A percentile compares a stretch with the other conserved stretches of the same genome.
These are phyloP conservation scores for Cactoblastis cactorum DNA, from an alignment of 2,888 invertebrate genomes.

Conservation along the genomic window DNA sequence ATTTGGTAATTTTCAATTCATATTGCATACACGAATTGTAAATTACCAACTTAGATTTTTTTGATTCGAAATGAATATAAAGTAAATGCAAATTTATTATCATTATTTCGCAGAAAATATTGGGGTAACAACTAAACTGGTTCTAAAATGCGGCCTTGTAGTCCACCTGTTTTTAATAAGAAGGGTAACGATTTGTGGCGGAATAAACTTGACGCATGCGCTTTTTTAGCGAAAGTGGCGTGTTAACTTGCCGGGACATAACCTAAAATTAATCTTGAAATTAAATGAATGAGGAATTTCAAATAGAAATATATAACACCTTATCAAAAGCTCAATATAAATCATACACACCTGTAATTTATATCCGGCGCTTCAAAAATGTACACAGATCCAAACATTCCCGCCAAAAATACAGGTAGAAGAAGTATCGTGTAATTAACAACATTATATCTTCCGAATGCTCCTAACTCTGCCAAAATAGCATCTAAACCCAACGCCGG, in stretches of 20 bases:
- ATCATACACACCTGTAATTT: conserved; percentile 51
- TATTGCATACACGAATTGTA: too few species aligned
- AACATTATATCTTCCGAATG: conserved; percentile 64
- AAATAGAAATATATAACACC: not conserved
- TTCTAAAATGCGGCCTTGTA: not conserved
- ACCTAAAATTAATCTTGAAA: conserved; percentile 1
- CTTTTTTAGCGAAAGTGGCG: conserved; percentile 25
- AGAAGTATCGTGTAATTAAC: conserved; percentile 62
- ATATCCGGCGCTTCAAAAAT: conserved; percentile 68
- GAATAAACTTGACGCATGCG: conserved; percentile 38
- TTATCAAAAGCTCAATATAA: not conserved
- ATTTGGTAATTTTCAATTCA: too few species aligned
- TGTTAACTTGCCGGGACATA: conserved; percentile 19
- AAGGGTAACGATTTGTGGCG: conserved; percentile 16
- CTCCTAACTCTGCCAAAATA: conserved; percentile 55
- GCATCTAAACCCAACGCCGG: conserved; percentile 47
- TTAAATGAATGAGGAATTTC: not conserved
- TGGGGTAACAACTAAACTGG: too few species aligned
- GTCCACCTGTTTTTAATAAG: not conserved
- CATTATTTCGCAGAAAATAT: not conserved
- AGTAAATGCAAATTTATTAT: not conserved
- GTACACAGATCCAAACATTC: conserved; percentile 64
- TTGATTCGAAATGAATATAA: not conserved
- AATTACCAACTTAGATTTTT: too few species aligned
- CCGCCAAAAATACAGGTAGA: conserved; percentile 66